Percentiles rank a stretch among this genome's conserved stretches.
phyloP scores from a whole-genome alignment of 1,140 invertebrate genomes.

The Macrobrachium rosenbergii region DNA sequence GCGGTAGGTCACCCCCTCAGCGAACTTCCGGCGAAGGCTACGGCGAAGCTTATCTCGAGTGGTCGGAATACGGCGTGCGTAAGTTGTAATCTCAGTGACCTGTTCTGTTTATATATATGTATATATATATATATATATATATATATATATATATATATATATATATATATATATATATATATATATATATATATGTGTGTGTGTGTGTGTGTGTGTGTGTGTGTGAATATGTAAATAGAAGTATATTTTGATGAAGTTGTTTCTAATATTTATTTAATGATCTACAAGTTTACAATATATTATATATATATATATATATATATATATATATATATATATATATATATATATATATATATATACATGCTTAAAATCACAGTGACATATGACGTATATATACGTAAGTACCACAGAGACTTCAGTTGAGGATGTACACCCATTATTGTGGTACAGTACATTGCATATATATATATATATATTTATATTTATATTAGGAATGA shows the following conservation, averaged over 20 bases:
- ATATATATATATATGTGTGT: no score
- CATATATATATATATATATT: no score
- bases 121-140: not conserved
- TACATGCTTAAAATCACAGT: not conserved
- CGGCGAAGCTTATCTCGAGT: slow-evolving; percentile 58
- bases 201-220: no score
- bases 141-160: not conserved
- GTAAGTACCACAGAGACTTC: no score
- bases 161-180: not conserved
- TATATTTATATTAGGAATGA: no score
- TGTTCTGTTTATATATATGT: not conserved
- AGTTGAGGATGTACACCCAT: no score
- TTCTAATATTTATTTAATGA: not conserved
- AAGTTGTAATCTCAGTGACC: slow-evolving; percentile 2
- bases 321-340: slow-evolving; percentile 30
- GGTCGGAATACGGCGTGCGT: slow-evolving; percentile 62
- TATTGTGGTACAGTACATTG: no score
- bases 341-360: not conserved
- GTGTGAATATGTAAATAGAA: no score
- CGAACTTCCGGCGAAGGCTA: slow-evolving; percentile 45
- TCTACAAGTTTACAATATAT: no score
- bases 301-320: slow-evolving; percentile 7
- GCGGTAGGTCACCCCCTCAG: not conserved
- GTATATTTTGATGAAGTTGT: not conserved
- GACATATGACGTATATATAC: no score